A percentile compares a stretch with the other conserved stretches of the same genome.
Conservation (phyloP, 2,888 invertebrate genomes). For the Synergus gifuensis region DNA sequence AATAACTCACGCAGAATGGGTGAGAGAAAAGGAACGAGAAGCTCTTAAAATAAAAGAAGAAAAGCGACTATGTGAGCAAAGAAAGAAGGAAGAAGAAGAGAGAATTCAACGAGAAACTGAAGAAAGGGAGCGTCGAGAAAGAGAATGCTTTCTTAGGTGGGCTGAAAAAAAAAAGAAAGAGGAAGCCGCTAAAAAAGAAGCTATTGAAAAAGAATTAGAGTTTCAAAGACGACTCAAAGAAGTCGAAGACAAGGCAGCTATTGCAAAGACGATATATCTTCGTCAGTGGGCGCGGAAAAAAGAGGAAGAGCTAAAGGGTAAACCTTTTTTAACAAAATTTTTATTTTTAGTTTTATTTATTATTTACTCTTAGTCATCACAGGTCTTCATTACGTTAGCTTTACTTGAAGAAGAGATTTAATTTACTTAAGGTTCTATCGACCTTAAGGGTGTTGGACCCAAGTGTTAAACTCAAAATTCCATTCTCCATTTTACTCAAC, state of each 20-base stretch:
- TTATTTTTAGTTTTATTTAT: slow-evolving; percentile 15
- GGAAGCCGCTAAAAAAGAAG: slow-evolving; percentile 76
- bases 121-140: slow-evolving; percentile 73
- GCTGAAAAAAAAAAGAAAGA: slow-evolving; percentile 74
- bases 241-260: slow-evolving; percentile 65
- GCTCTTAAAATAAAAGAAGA: slow-evolving; percentile 69
- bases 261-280: slow-evolving; percentile 71
- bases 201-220: slow-evolving; percentile 78
- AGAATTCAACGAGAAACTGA: slow-evolving; percentile 68
- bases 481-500: too few relatives aligned
- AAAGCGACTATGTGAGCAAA: slow-evolving; percentile 61
- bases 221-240: slow-evolving; percentile 76
- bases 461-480: too few relatives aligned
- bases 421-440: too few relatives aligned
- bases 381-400: too few relatives aligned
- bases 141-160: slow-evolving; percentile 77
- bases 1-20: slow-evolving; percentile 80
- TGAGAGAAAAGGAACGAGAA: slow-evolving; percentile 78
- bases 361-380: neutral
- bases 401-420: too few relatives aligned
- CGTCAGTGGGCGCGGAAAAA: slow-evolving; percentile 81
- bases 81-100: slow-evolving; percentile 61
- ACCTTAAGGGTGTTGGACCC: too few relatives aligned
- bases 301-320: slow-evolving; percentile 81
- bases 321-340: neutral